A percentile compares a stretch with the other conserved stretches of the same genome.
These are phyloP conservation scores for Pterostichus madidus DNA, from an alignment of 2,888 invertebrate genomes.

Conservation along the genomic window DNA sequence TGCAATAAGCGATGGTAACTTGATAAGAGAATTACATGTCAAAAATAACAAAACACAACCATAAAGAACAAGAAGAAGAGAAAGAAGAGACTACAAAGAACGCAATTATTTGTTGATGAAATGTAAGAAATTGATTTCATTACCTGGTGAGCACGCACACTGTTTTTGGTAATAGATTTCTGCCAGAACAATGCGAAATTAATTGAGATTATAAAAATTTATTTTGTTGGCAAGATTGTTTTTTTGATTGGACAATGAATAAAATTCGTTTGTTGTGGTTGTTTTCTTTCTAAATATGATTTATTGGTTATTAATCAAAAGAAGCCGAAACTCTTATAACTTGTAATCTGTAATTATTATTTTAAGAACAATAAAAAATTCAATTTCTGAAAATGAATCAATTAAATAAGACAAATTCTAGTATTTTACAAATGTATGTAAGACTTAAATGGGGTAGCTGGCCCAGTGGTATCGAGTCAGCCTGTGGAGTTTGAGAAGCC, in stretches of 20 bases:
- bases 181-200: constrained; percentile 11
- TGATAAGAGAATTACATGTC: constrained; percentile 50
- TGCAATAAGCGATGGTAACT: constrained; percentile 37
- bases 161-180: constrained; percentile 29
- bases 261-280: no score
- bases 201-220: background rate
- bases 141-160: constrained; percentile 8
- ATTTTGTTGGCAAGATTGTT: background rate
- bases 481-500: no score
- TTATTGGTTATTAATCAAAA: no score
- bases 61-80: constrained; percentile 19
- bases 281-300: no score
- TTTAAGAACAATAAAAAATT: no score
- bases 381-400: no score
- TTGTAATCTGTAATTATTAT: no score
- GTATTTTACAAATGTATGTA: no score
- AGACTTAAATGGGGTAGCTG: no score
- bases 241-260: background rate
- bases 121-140: constrained; percentile 53
- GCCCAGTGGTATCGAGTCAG: no score
- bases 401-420: no score
- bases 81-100: constrained; percentile 39
- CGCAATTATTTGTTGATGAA: constrained; percentile 52
- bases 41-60: constrained; percentile 41
- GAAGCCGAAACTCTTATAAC: no score